Evolutionary conservation across 1,140 invertebrate species (phyloP), one percentile per base, ranked within the genome.

Genomic region (Caligus rogercresseyi): DNA sequence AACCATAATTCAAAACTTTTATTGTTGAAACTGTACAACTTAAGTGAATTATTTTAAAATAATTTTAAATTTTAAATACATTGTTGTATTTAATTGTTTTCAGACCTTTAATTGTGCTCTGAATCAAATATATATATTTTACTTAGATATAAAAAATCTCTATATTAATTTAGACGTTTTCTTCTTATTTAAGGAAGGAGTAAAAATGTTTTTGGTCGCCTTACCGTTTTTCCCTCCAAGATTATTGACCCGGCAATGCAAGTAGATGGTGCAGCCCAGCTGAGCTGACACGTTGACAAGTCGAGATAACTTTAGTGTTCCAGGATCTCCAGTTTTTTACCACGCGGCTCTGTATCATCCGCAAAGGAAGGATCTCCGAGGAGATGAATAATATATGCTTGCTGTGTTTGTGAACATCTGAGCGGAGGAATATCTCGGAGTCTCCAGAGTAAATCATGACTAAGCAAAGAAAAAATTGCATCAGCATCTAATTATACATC

Each of bases 211-310:
- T 11, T 2, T 57, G 20, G 20, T 15, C 19, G 58, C 76, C 83
- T 81, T 71, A 88, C 86, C 72, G 84, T 87, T 79, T 88, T 88
- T n/a, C 75, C 87, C 85, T 70, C 86, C 84, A 18, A 89, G 76
- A 63, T 87, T 74, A 66, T 84, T 85, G 69, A 89, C 86, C 69
- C 81, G 80, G 72, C 86, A 89, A 73, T 88, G 84, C 64, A 89
- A 77, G 69, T 81, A 81, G 52, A 84, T 83, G 52, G 83, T 85
- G 58, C 81, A 83, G 7, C 85, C 85, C 54, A 85, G 78, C 66
- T 86, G 83, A n/a, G 85, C 83, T 1, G 85, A 87, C 61, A 87
- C 80, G 70, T 85, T 86, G 52, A 56, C 19, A 20, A 56, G 19
- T 56, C 24, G 54, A 16, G 31, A 43, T 11, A 43, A n/a, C n/a